phyloP scores from a whole-genome alignment of 2,113 vertebrate genomes.

The Apteryx owenii region DNA sequence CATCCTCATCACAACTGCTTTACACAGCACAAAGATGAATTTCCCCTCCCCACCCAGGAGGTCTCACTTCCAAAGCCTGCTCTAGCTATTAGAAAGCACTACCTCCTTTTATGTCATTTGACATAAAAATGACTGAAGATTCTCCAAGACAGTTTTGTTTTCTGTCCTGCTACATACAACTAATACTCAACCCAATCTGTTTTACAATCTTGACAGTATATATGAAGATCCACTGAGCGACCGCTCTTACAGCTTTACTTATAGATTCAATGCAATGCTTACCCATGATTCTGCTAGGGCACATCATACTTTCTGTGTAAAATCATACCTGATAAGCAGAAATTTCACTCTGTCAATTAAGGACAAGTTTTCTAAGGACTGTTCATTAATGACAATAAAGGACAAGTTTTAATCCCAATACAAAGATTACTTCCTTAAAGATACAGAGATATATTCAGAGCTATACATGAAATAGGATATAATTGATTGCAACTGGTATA shows the following conservation, averaged over 20 bases:
- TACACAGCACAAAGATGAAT: neutral
- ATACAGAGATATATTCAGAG: neutral
- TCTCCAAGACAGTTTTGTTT: neutral
- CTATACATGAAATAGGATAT: neutral
- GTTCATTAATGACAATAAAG: neutral
- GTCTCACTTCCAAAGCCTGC: neutral
- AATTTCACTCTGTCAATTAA: neutral
- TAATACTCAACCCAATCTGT: neutral
- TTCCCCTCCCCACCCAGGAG: neutral
- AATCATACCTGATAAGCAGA: neutral
- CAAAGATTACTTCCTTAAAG: neutral
- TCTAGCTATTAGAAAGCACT: neutral
- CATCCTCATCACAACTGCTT: neutral
- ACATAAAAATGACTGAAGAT: neutral
- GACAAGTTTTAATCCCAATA: neutral
- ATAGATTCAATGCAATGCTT: neutral
- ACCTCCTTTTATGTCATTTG: neutral
- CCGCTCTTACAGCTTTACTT: neutral
- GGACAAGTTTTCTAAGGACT: neutral
- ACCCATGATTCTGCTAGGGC: neutral
- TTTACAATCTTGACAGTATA: neutral
- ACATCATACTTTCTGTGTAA: neutral
- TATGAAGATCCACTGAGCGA: neutral
- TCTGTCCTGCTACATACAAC: neutral
- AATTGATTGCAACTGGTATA: neutral